These are phyloP conservation scores for Acyrthosiphon pisum DNA, from an alignment of 1,140 invertebrate genomes.

Conservation along the genomic window DNA sequence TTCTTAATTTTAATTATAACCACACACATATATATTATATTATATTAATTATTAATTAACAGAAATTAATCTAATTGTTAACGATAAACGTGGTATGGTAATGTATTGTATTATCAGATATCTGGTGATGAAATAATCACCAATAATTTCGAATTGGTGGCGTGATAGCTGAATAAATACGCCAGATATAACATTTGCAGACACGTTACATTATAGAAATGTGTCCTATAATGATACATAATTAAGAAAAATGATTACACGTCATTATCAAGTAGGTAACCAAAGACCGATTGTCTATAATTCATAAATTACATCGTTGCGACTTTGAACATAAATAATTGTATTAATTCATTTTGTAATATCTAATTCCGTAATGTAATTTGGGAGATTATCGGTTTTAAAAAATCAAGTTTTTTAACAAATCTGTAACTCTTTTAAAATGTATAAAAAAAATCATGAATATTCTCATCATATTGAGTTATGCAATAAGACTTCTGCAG, in stretches of 20 bases:
- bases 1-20: not conserved
- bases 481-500: too few relatives aligned
- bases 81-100: not conserved
- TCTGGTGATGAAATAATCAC: constrained; percentile 13
- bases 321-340: not conserved
- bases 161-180: not conserved
- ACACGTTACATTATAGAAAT: not conserved
- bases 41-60: not conserved
- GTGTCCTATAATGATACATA: not conserved
- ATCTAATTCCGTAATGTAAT: not conserved
- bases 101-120: not conserved
- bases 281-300: not conserved
- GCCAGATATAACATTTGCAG: not conserved
- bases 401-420: not conserved
- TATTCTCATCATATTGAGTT: not conserved
- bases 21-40: not conserved
- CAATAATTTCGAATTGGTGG: not conserved
- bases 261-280: not conserved
- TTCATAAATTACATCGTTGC: not conserved
- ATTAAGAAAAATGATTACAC: not conserved
- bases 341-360: not conserved
- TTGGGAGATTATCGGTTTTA: not conserved
- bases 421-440: not conserved
- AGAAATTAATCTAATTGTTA: not conserved
- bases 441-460: not conserved